Percentiles rank a stretch among this genome's conserved stretches.
These are phyloP conservation scores for Antennarius striatus DNA, from an alignment of 2,113 vertebrate genomes.

Conservation along the genomic window DNA sequence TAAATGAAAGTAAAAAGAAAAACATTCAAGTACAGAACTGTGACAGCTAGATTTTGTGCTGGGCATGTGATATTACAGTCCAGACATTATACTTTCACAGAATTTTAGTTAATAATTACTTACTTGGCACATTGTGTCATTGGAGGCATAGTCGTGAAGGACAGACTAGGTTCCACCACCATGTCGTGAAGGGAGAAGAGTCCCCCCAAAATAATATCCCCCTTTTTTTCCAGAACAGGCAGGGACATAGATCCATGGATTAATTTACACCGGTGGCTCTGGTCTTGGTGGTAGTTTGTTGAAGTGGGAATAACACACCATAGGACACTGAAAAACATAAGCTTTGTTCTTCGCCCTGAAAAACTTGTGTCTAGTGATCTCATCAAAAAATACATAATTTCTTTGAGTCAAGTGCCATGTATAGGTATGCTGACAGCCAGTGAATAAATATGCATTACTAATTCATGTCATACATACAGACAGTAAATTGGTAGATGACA, in stretches of 20 bases:
- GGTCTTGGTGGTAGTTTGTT: conserved; percentile 21
- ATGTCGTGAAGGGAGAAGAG: conserved; percentile 82
- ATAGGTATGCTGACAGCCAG: not conserved
- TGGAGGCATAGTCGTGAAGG: conserved; percentile 66
- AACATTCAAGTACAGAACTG: not conserved
- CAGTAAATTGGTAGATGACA: too few relatives aligned
- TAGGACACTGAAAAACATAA: conserved; percentile 45
- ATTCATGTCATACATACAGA: too few relatives aligned
- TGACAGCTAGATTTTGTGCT: not conserved
- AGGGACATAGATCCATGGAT: conserved; percentile 62
- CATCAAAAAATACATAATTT: conserved; percentile 23
- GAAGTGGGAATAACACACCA: conserved; percentile 20
- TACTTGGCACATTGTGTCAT: conserved; percentile 74
- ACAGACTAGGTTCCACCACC: conserved; percentile 64
- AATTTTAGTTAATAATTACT: not conserved
- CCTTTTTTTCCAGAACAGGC: conserved; percentile 69
- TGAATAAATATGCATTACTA: too few relatives aligned
- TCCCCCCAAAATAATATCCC: conserved; percentile 78
- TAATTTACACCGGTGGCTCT: conserved; percentile 55
- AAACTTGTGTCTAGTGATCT: not conserved
- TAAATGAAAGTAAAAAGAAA: not conserved
- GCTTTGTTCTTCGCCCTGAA: not conserved
- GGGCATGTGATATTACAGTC: not conserved
- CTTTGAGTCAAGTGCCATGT: not conserved
- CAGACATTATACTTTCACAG: not conserved